phyloP scores from a whole-genome alignment of 64 coral and sea anemone genomes.

The Trachythela sp. region DNA sequence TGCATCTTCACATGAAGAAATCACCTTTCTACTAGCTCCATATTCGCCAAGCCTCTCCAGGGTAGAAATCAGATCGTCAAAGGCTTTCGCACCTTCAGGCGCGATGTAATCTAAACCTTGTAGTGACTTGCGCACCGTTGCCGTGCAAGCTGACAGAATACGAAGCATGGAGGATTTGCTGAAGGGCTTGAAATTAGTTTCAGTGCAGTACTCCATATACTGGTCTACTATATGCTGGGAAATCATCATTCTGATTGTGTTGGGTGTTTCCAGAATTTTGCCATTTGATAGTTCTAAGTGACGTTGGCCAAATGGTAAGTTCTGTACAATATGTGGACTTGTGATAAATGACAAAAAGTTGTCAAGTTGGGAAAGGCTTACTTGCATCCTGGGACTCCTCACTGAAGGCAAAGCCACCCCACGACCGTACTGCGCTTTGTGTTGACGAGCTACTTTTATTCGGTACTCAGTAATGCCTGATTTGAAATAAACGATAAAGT shows the following conservation, averaged over 20 bases:
- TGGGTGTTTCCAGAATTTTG: constrained; percentile 26
- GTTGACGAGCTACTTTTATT: constrained; percentile 22
- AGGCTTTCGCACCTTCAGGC: too few relatives aligned
- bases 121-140: too few relatives aligned
- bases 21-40: too few relatives aligned
- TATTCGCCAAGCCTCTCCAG: too few relatives aligned
- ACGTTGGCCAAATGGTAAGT: constrained; percentile 37
- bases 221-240: background rate
- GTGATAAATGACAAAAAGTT: constrained; percentile 42
- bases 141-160: too few relatives aligned
- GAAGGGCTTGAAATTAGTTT: constrained; percentile 18
- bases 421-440: constrained; percentile 23
- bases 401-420: background rate
- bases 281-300: background rate
- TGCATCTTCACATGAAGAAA: too few relatives aligned
- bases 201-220: constrained; percentile 24
- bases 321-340: constrained; percentile 41
- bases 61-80: too few relatives aligned
- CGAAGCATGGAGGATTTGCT: constrained; percentile 2
- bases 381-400: constrained; percentile 20
- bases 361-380: constrained; percentile 10
- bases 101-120: too few relatives aligned
- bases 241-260: constrained; percentile 25
- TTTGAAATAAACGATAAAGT: too few relatives aligned
- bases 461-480: constrained; percentile 18